Conservation (phyloP, 2,113 vertebrate genomes). For the Malurus alboscapulatus region DNA sequence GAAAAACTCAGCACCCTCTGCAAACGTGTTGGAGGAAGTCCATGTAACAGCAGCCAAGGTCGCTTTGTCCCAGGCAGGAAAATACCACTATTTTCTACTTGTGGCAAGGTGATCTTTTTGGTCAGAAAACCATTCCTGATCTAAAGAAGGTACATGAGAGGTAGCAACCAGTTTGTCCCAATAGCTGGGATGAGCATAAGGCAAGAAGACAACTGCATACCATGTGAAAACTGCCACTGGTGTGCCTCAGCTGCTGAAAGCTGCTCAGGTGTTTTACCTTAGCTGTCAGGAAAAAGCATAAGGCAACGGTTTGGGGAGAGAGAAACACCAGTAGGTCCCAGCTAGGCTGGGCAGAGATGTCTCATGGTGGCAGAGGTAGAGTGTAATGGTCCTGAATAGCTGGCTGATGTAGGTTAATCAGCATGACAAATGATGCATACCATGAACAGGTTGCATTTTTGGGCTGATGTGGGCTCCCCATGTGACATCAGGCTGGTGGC, state of each 20-base stretch:
- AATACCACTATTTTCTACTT: neutral
- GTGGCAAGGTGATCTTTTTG: neutral
- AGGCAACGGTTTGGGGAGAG: neutral
- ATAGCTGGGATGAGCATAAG: neutral
- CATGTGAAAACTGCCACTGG: neutral
- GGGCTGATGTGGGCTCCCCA: neutral
- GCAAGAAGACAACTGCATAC: neutral
- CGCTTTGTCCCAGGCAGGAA: neutral
- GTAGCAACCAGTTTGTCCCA: neutral
- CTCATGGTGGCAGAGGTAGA: neutral
- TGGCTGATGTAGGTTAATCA: neutral
- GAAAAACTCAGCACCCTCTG: neutral
- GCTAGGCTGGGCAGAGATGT: neutral
- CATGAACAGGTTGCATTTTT: neutral
- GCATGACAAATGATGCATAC: accelerated
- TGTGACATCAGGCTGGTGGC: accelerated
- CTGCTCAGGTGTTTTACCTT: neutral
- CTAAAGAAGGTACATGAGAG: neutral
- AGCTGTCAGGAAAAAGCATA: neutral
- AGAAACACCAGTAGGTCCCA: neutral
- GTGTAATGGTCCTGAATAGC: accelerated
- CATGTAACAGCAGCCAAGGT: neutral
- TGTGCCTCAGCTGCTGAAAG: neutral
- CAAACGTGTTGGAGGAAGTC: accelerated
- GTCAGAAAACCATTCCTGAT: neutral